Conservation (phyloP, 1,140 invertebrate species). For the Formica selysi region DNA sequence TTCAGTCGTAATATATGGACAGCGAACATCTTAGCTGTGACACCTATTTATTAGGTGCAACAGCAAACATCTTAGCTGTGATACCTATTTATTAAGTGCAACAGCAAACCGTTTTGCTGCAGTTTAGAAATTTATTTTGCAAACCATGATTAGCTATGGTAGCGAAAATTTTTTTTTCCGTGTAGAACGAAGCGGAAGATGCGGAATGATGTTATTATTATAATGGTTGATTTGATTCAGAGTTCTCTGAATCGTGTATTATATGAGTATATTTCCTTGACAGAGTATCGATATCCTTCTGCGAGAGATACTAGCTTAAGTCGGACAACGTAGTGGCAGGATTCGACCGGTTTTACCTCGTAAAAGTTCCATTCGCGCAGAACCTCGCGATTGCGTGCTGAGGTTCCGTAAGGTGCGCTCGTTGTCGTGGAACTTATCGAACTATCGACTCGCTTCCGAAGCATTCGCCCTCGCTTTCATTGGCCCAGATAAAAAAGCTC, state of each 20-base stretch:
- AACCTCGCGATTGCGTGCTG: conserved; percentile 76
- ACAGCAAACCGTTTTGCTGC: too few relatives aligned
- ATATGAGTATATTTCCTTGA: conserved; percentile 44
- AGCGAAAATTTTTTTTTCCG: too few relatives aligned
- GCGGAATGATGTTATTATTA: neutral
- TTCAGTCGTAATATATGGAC: too few relatives aligned
- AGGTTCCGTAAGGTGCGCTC: conserved; percentile 71
- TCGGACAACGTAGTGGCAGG: conserved; percentile 58
- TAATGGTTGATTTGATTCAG: conserved; percentile 41
- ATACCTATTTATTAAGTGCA: too few relatives aligned
- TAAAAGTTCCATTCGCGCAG: conserved; percentile 69
- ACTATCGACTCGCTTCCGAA: conserved; percentile 74
- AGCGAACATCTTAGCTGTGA: too few relatives aligned
- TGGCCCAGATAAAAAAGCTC: conserved; percentile 71
- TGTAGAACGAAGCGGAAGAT: neutral
- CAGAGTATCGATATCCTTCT: conserved; percentile 23
- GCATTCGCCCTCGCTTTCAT: conserved; percentile 68
- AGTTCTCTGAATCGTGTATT: conserved; percentile 30
- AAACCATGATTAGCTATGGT: too few relatives aligned
- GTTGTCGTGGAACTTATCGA: conserved; percentile 72
- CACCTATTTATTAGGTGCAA: too few relatives aligned
- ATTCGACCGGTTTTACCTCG: conserved; percentile 64
- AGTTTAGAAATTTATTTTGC: too few relatives aligned
- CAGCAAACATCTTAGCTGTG: too few relatives aligned
- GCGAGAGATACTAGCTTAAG: conserved; percentile 55